Base-by-base conservation (phyloP, 2,113 vertebrate species). In the Stegastes partitus region DNA sequence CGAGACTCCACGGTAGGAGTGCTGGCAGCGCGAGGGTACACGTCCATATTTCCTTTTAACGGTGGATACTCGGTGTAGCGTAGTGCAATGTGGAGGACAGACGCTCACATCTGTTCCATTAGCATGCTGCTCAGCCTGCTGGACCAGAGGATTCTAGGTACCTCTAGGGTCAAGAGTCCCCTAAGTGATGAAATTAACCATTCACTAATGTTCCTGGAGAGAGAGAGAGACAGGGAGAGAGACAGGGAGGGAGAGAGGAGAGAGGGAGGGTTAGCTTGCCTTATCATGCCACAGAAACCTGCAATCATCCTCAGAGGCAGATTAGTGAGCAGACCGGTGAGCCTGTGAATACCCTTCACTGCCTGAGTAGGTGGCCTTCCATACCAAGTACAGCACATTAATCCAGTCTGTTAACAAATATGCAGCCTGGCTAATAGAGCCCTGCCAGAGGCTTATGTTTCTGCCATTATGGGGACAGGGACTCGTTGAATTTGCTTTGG, bases 381-480 rank as follows among this genome's bases (percentile, higher is more conserved):
- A 84, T 86, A 92, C 75, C 85, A 90, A 93, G 81, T 76, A 71
- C 81, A 88, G 82, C 87, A 86, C 88, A 90, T 91, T 81, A 90
- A 91, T 89, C 90, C 86, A 86, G 86, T 84, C 74, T 51, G 87
- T 88, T 93, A 93, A 92, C 91, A 91, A 93, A 93, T 90, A 88
- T 86, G 89, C 85, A 83, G 64, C 59, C 88, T 51, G 80, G 82
- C 91, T 92, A 93, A 93, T 89, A 92, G 83, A 87, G 53, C 74
- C 42, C 83, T 82, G 90, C 92, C 85, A 86, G 57, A 57, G 74
- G 86, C 77, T 87, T 83, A 68, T 87, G 89, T 86, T 83, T 82
- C 84, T 71, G 68, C 83, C 77, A 88, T 91, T 87, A 87, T 50
- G 23, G 26, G 19, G 9, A 1, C 53, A 14, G 49, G 50, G 75